Evolutionary conservation across 2,888 invertebrate species (phyloP), one percentile per base, ranked within the genome.

Genomic region (Tipula confusa): DNA sequence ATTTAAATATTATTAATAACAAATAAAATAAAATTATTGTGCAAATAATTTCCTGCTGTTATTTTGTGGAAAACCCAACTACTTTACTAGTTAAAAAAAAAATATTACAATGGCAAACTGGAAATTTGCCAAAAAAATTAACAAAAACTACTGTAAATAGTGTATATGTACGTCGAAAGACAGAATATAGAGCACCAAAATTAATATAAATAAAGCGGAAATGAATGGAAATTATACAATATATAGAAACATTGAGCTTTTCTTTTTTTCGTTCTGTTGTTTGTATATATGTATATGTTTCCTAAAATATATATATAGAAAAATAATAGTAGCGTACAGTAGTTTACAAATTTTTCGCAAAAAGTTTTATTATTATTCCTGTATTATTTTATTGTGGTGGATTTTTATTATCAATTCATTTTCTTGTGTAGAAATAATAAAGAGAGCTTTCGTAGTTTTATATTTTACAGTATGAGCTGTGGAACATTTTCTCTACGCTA

Each of bases 31-130:
- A 64, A 64, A 64, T 64, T 64, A 64, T 24, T 24, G 43, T 43
- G 64, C 64, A 64, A 64, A 64, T 64, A 64, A 64, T 64, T 64
- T 64, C 64, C 64, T 64, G 64, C 64, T 64, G 64, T 64, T 64
- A 64, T 64, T 64, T 24, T 64, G 64, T 64, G 64, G 64, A 64
- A 64, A 64, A 24, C 64, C 64, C 64, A 64, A 64, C 64, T 64
- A 64, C 64, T 64, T 64, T 64, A 64, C 64, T n/a, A n/a, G n/a
- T n/a, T n/a, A 24, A 11, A 7, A 43, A 43, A 43, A 64, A 64
- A 64, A 64, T n/a, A n/a, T n/a, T n/a, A 64, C 18, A 24, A 64
- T 64, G 24, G 0, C 7, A 36, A 64, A 64, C 18, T 64, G 64
- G 64, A 64, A 64, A 64, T 64, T 64, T 64, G 64, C 64, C 64